Evolutionary conservation across 2,888 invertebrate genomes (phyloP).

Genomic region (Junonia oenone): DNA sequence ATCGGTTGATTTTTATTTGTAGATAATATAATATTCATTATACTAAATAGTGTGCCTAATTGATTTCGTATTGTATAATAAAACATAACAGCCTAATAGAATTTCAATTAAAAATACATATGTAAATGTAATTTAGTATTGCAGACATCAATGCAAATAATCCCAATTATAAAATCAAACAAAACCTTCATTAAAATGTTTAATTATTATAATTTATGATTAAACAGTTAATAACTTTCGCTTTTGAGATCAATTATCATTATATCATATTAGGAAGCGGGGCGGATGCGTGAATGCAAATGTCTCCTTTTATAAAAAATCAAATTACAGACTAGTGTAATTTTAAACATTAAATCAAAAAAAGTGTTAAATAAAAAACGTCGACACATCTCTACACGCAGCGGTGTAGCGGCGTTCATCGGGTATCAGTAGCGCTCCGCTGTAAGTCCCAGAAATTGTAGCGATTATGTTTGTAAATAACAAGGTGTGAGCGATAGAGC

Average conservation of each 20-base stretch:
- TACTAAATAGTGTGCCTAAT: no score
- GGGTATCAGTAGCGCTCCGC: conserved; percentile 4
- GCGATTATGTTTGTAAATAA: conserved; percentile 38
- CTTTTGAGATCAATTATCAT: conserved; percentile 1
- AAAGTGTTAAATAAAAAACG: neutral
- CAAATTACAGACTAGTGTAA: neutral
- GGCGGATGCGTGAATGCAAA: neutral
- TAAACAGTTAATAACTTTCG: neutral
- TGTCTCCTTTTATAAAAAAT: neutral
- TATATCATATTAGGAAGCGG: neutral
- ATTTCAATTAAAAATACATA: neutral
- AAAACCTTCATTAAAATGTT: conserved; percentile 1
- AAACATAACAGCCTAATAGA: neutral
- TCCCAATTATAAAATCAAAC: conserved; percentile 2
- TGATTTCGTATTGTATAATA: no score
- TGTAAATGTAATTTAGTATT: neutral
- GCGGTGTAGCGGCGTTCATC: conserved; percentile 5
- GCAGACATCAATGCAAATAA: neutral
- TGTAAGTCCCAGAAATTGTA: conserved; percentile 22
- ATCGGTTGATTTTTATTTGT: no score
- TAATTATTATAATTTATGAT: neutral
- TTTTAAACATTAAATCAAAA: neutral
- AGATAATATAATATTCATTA: no score
- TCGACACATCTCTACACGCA: neutral
- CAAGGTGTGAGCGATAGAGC: conserved; percentile 32